Evolutionary conservation across 2,797 vertebrate species (phyloP).

Genomic region (Ibycter americanus): DNA sequence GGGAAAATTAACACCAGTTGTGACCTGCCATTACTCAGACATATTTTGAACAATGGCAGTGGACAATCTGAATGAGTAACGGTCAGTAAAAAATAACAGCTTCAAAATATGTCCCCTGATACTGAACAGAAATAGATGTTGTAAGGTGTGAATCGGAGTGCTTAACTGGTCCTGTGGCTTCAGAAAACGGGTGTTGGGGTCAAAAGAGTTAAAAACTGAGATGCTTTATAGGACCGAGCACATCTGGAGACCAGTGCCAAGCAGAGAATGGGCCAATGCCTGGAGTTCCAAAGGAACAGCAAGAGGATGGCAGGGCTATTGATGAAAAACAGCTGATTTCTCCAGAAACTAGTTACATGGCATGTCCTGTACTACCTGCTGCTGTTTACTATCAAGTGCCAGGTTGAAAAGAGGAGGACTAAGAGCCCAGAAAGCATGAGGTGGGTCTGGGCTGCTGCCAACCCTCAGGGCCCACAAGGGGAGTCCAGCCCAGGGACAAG

Average conservation of each 20-base stretch:
- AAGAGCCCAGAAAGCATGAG: not conserved
- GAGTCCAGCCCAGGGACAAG: not conserved
- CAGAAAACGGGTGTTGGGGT: not conserved
- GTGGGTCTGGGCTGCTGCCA: not conserved
- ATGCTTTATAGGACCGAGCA: not conserved
- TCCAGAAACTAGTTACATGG: not conserved
- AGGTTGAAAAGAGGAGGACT: not conserved
- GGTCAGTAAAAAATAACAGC: not conserved
- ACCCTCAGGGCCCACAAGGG: not conserved
- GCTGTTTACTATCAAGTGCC: slow-evolving; percentile 2
- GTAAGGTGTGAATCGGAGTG: not conserved
- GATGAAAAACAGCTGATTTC: not conserved
- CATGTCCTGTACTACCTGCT: not conserved
- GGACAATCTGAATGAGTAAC: not conserved
- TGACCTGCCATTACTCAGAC: not conserved
- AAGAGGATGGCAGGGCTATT: not conserved
- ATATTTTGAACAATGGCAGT: not conserved
- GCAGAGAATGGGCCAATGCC: not conserved
- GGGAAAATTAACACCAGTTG: not conserved
- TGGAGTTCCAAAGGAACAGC: not conserved
- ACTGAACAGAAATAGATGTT: not conserved
- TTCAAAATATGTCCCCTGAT: not conserved
- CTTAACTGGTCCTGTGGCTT: not conserved
- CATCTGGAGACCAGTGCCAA: not conserved
- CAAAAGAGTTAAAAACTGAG: not conserved